These are phyloP conservation scores for Peromyscus attwateri DNA, from an alignment of 2,797 vertebrate species.

Conservation along the genomic window DNA sequence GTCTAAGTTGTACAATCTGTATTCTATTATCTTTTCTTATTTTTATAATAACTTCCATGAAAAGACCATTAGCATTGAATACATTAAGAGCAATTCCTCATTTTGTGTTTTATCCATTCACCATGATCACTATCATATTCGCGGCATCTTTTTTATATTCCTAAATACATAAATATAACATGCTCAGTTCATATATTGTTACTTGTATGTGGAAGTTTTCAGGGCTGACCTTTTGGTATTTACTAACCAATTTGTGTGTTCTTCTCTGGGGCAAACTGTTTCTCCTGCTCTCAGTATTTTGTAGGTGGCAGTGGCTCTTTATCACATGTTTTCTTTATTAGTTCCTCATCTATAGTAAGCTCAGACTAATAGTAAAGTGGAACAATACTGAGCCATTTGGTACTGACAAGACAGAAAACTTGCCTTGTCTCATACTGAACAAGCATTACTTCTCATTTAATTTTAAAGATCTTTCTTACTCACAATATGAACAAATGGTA, in stretches of 20 bases:
- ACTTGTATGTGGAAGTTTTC: not conserved
- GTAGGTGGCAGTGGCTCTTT: not conserved
- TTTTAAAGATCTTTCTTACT: not conserved
- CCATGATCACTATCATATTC: not conserved
- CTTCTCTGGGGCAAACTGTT: not conserved
- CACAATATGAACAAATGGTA: not conserved
- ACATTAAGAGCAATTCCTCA: not conserved
- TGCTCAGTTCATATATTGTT: not conserved
- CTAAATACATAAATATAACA: not conserved
- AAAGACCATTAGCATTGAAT: not conserved
- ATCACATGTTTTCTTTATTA: not conserved
- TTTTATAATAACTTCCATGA: not conserved
- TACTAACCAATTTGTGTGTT: not conserved
- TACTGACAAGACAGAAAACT: not conserved
- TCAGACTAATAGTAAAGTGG: not conserved
- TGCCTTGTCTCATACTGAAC: not conserved
- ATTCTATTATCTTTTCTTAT: not conserved
- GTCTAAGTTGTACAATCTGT: not conserved
- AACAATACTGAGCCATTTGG: not conserved
- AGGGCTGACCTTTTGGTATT: not conserved
- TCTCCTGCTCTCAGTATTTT: not conserved
- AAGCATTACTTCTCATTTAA: not conserved
- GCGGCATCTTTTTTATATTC: not conserved
- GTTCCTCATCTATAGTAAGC: not conserved
- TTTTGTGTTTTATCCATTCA: not conserved